Conservation (phyloP, 2,888 invertebrate genomes). For the Euproctis similis region DNA sequence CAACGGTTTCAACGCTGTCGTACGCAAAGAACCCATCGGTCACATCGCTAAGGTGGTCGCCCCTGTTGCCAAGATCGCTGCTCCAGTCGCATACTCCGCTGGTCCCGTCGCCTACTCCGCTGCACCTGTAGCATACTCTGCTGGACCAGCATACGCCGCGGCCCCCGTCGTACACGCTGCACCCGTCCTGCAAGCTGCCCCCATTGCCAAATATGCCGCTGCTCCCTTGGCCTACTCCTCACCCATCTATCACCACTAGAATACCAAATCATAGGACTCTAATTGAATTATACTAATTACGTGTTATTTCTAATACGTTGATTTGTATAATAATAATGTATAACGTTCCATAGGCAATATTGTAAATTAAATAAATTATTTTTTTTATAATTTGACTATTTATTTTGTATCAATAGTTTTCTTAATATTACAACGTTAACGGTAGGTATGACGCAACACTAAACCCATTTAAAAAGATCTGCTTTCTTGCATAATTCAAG, state of each 20-base stretch:
- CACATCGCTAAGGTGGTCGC: conserved; percentile 42
- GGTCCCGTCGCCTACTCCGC: conserved; percentile 38
- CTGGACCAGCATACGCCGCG: conserved; percentile 48
- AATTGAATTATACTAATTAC: conserved; percentile 27
- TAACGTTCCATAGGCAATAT: conserved; percentile 27
- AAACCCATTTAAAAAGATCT: too few species aligned
- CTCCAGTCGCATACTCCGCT: conserved; percentile 32
- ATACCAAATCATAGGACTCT: conserved; percentile 43
- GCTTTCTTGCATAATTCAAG: too few species aligned
- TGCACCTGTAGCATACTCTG: conserved; percentile 38
- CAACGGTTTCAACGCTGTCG: conserved; percentile 76
- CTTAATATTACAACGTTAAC: too few species aligned
- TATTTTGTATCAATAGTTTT: too few species aligned
- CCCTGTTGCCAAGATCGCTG: conserved; percentile 23
- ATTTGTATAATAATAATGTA: conserved; percentile 22
- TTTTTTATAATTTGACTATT: conserved; percentile 3
- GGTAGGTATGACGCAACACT: too few species aligned
- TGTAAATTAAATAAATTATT: conserved; percentile 28
- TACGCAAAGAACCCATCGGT: conserved; percentile 56
- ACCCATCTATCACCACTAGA: conserved; percentile 58
- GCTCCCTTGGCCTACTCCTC: conserved; percentile 37
- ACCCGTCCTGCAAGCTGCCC: conserved; percentile 37
- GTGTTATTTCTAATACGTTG: conserved; percentile 32
- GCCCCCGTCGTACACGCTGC: conserved; percentile 40
- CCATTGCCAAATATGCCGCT: conserved; percentile 33